Conservation (phyloP, 2,888 invertebrate species). For the Volucella zonaria region DNA sequence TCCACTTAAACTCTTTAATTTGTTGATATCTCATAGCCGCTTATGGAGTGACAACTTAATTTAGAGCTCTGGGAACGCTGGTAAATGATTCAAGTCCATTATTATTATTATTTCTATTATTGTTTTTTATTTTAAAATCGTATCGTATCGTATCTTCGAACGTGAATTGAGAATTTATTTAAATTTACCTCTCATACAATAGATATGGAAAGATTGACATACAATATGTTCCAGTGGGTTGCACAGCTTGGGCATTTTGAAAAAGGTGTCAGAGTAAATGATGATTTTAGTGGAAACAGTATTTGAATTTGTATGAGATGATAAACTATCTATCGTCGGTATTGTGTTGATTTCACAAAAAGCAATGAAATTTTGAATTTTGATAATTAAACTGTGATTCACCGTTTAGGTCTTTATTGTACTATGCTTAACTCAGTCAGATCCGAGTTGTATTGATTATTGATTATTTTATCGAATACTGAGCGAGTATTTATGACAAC, state of each 20-base stretch:
- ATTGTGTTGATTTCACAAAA: too few species aligned
- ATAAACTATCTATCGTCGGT: not conserved
- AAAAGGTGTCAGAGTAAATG: not conserved
- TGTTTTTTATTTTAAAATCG: conserved; percentile 3
- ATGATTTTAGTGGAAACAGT: not conserved
- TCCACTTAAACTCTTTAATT: conserved; percentile 18
- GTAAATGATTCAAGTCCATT: conserved; percentile 34
- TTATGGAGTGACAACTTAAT: conserved; percentile 65
- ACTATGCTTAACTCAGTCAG: too few species aligned
- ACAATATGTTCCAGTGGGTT: not conserved
- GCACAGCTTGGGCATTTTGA: not conserved
- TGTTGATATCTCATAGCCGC: conserved; percentile 21
- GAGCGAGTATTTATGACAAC: too few species aligned
- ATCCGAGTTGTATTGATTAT: too few species aligned
- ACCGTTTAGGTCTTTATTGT: too few species aligned
- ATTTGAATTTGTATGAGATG: not conserved
- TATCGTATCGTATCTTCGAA: conserved; percentile 17
- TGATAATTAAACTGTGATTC: too few species aligned
- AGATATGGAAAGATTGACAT: conserved; percentile 15
- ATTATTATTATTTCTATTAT: not conserved
- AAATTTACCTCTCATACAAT: conserved; percentile 8
- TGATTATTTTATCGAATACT: too few species aligned
- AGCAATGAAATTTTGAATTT: too few species aligned
- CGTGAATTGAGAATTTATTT: conserved; percentile 39
- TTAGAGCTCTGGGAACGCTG: conserved; percentile 31